Evolutionary conservation across 2,888 invertebrate genomes (phyloP).

Genomic region (Tetragonisca angustula): DNA sequence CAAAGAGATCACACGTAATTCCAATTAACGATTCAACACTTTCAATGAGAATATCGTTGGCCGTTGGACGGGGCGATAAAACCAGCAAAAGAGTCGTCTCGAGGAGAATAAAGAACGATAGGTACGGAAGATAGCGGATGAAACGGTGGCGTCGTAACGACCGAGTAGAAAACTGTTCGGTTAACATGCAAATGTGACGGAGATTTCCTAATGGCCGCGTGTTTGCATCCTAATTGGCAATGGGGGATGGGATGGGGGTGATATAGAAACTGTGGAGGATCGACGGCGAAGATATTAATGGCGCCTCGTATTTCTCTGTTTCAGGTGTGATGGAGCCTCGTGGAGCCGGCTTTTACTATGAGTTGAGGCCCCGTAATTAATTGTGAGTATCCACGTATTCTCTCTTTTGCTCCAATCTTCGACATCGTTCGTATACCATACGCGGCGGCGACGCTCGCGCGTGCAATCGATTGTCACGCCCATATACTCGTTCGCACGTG

Average conservation of each 20-base stretch:
- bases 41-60: neutral
- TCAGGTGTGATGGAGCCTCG: constrained; percentile 81
- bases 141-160: constrained; percentile 18
- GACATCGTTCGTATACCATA: too few relatives aligned
- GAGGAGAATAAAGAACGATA: neutral
- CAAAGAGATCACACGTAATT: too few relatives aligned
- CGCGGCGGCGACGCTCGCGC: neutral
- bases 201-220: constrained; percentile 49
- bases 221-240: constrained; percentile 48
- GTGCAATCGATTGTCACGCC: neutral
- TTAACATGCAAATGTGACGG: constrained; percentile 39
- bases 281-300: constrained; percentile 55
- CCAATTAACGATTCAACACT: neutral
- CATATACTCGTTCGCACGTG: neutral
- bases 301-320: constrained; percentile 70
- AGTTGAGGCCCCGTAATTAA: constrained; percentile 82
- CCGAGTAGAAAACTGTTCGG: constrained; percentile 36
- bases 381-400: constrained; percentile 77
- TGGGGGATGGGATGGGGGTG: neutral
- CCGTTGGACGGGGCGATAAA: neutral
- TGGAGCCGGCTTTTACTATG: constrained; percentile 80
- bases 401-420: neutral
- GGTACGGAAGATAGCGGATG: neutral
- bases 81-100: too few relatives aligned
- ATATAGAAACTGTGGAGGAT: constrained; percentile 41